Base-by-base conservation (phyloP, 1,140 invertebrate species). In the Nebria ingens region DNA sequence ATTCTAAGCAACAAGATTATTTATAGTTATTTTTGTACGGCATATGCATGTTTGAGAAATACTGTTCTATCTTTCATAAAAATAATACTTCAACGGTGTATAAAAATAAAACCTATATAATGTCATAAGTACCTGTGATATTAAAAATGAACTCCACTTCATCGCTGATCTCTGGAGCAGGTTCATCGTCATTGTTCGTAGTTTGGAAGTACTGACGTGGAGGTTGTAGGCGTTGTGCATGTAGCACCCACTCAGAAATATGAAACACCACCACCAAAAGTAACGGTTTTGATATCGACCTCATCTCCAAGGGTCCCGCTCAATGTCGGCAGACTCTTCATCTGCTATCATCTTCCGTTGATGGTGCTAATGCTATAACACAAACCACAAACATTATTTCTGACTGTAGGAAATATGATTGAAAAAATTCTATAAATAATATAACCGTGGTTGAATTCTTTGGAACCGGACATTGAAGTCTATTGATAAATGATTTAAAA, bases 91-190 rank as follows among this genome's bases (percentile, higher is more conserved):
- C n/a, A n/a, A n/a, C n/a, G n/a, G n/a, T n/a, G n/a, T n/a, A n/a
- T n/a, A n/a, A n/a, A n/a, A n/a, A n/a, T n/a, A n/a, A n/a, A n/a
- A n/a, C n/a, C 1, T 12, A 52, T 2, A n/a, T 9, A 2, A n/a
- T 34, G 9, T 23, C 58, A 60, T 64, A 74, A 71, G 71, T 65
- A 65, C 64, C 38, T 17, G 71, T 72, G 54, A 61, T 60, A 59
- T 72, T 73, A 55, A 57, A 55, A 40, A 71, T 66, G 57, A 64
- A 13, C 52, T 69, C 69, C 19, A 72, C 70, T 51, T 71, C 67
- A 23, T 55, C 54, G 23, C 13, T 65, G 64, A 40, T 25, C 6
- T 19, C 25, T 19, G 21, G 21, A 1, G 38, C 3, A 15, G 52
- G 52, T 53, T 62, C 56, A 13, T 67, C 63, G 19, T 65, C 61